Evolutionary conservation across 2,888 invertebrate species (phyloP), one percentile per base, ranked within the genome.

Genomic region (Heteromurus nitidus): DNA sequence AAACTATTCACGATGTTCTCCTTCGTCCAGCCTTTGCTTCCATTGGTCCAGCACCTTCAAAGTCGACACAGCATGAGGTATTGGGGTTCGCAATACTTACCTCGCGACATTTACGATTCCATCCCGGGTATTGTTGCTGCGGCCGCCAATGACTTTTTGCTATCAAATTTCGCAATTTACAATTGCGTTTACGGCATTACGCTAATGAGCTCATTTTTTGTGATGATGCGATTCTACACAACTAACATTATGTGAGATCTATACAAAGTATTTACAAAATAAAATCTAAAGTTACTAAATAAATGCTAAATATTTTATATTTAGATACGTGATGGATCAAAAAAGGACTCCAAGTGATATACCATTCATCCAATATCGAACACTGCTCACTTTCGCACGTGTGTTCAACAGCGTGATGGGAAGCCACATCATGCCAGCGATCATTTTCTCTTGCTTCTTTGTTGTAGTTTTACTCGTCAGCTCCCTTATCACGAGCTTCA

Each of bases 211-310:
- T 1, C 62, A 2, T 30, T 30, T 31, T 62, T 62, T 62, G 31
- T 31, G 5, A 9, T 62, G 36, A 62, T 62, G 62, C 5, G 62
- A 62, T 62, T 62, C 31, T 62, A n/a, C n/a, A 62, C 31, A n/a
- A 62, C 31, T 30, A n/a, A n/a, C n/a, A n/a, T n/a, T n/a, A n/a
- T n/a, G n/a, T 62, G 18, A 44, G 44, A n/a, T n/a, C n/a, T n/a
- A n/a, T n/a, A n/a, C n/a, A n/a, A n/a, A n/a, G n/a, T n/a, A n/a
- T n/a, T n/a, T n/a, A n/a, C n/a, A n/a, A n/a, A n/a, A n/a, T n/a
- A n/a, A n/a, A n/a, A n/a, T n/a, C n/a, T n/a, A n/a, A n/a, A n/a
- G n/a, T n/a, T n/a, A n/a, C n/a, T n/a, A n/a, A n/a, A n/a, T n/a
- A n/a, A n/a, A n/a, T n/a, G n/a, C n/a, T n/a, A n/a, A n/a, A n/a